Base-by-base conservation (phyloP, 2,888 invertebrate genomes). In the Cyrtodaria siliqua region DNA sequence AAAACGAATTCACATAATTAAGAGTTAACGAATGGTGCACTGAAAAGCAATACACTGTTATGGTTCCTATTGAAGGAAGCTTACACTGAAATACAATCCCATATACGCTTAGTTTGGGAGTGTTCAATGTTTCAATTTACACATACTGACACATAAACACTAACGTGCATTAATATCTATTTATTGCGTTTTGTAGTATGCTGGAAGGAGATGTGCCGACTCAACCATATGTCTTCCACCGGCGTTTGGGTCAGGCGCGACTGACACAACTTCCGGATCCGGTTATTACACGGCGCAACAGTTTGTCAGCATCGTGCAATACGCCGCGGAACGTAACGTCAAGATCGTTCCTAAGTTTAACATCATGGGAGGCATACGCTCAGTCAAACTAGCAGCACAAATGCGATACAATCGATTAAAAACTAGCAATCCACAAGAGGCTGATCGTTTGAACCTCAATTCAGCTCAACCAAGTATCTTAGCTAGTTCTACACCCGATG, bases 141-240 rank as follows among this genome's bases (percentile, higher is more conserved):
- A n/a, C n/a, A n/a, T n/a, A n/a, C n/a, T n/a, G n/a, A n/a, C n/a
- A n/a, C n/a, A n/a, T n/a, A n/a, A n/a, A n/a, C n/a, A n/a, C n/a
- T n/a, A n/a, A n/a, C n/a, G n/a, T n/a, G n/a, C n/a, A n/a, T n/a
- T n/a, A n/a, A n/a, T n/a, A n/a, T n/a, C n/a, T n/a, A n/a, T n/a
- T n/a, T n/a, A n/a, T n/a, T n/a, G n/a, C n/a, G n/a, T n/a, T 33
- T 12, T 33, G 33, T 71, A 86, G 86, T 50, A 79, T 20, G 83
- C 77, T 3, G 69, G 82, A 4, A 72, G 66, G 16, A 66, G 83
- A 56, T 85, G 87, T 67, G 64, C 76, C 27, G 79, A 81, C 50
- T 68, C 75, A 24, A 64, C 57, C 14, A 29, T 26, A 14, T 87
- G 87, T 52, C 68, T 87, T 6, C 70, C 77, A 24, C 82, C 84